Conservation (phyloP, 2,888 invertebrate species). For the Folsomia manolachei region DNA sequence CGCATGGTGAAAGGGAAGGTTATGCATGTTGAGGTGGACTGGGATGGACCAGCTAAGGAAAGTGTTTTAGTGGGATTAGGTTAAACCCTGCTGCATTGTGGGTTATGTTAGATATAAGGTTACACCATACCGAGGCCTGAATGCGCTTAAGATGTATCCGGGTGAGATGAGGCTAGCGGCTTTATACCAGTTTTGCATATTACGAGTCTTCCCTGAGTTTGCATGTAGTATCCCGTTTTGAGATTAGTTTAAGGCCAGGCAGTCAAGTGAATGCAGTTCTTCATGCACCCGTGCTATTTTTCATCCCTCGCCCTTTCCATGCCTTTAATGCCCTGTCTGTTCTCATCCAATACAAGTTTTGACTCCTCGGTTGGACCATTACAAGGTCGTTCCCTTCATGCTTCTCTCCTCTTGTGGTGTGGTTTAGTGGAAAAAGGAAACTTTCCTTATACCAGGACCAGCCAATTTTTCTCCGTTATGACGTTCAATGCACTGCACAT, state of each 20-base stretch:
- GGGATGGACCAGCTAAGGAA: background rate
- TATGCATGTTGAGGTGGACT: background rate
- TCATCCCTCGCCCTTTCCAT: background rate
- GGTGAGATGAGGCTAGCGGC: background rate
- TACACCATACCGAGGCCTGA: background rate
- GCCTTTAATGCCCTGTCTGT: too few species aligned
- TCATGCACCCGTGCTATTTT: background rate
- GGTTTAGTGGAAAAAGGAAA: background rate
- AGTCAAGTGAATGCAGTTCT: background rate
- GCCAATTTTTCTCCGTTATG: background rate
- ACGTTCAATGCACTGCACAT: background rate
- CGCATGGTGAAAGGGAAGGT: too few species aligned
- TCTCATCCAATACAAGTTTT: background rate
- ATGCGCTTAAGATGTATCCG: background rate
- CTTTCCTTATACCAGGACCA: background rate
- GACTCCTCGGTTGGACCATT: background rate
- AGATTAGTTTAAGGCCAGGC: background rate
- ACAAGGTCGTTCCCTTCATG: background rate
- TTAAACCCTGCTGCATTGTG: background rate
- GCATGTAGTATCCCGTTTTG: too few species aligned
- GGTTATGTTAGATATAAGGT: too few species aligned
- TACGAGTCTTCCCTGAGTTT: background rate
- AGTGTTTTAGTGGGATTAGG: background rate
- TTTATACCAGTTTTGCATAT: background rate
- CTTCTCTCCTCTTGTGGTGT: background rate